Base-by-base conservation (phyloP, 2,888 invertebrate genomes). In the Icerya purchasi region DNA sequence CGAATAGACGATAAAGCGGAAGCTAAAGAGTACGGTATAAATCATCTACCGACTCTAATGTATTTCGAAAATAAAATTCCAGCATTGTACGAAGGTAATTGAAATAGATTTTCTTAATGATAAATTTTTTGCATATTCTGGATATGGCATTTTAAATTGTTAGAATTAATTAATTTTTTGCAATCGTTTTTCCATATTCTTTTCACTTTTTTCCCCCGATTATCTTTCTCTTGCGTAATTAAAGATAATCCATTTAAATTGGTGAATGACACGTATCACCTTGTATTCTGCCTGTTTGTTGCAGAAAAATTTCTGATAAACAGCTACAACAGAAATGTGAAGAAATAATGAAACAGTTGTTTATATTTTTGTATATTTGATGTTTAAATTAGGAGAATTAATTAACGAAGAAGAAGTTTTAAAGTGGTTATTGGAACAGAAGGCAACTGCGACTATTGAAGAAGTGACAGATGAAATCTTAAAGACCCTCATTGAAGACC, bases 11-110 rank as follows among this genome's bases (percentile, higher is more conserved):
- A 92, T 68, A 84, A 85, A 57, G 86, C 81, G 22, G 90, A 91
- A 74, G 90, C 91, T 2, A 88, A 87, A 69, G 86, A 90, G 72
- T 90, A 82, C 67, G 91, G 91, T 61, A 85, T 92, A 63, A 88
- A 89, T 70, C 87, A 89, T 70, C 75, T 91, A 18, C 92, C 87
- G 3, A 81, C 83, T 0, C 73, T 92, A 49, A 80, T 92, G 20
- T 92, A 91, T 72, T 92, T 91, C 68, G 90, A 92, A 72, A 84
- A 87, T 66, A 86, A 87, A 71, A 88, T 91, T 60, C 92, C 92
- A 1, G 87, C 89, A 0, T 76, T 91, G 59, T 92, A 89, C 70
- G 90, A 91, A 73, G 91, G 73, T 68, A 66, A 60, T 54, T 20
- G 36, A 14, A 23, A n/a, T n/a, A n/a, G n/a, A n/a, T n/a, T n/a